phyloP scores from a whole-genome alignment of 37 sponge, comb jelly and placozoan genomes.

The Eunapius fragilis region DNA sequence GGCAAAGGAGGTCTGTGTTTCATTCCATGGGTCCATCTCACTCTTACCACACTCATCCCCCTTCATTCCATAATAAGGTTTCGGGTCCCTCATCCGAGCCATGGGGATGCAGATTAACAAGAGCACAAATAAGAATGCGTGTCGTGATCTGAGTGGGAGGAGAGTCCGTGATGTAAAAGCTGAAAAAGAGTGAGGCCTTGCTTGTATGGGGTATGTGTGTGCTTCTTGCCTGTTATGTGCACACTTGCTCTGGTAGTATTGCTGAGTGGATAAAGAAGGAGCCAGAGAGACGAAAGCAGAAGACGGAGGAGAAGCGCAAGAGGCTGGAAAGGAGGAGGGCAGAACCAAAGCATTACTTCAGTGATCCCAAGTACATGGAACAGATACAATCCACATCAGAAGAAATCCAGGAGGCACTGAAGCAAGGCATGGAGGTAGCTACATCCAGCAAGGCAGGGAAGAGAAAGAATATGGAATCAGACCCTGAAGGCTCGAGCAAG shows the following conservation, averaged over 20 bases:
- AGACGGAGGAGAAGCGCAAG: conserved; percentile 61
- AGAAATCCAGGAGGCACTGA: conserved; percentile 63
- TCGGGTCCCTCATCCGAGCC: conserved; percentile 96
- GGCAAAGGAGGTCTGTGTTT: conserved; percentile 84
- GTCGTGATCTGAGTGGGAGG: conserved; percentile 95
- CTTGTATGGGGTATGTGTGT: neutral
- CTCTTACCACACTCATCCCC: neutral
- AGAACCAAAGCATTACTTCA: conserved; percentile 71
- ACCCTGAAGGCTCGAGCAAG: conserved; percentile 9
- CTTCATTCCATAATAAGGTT: conserved; percentile 61
- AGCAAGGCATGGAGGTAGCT: conserved; percentile 63
- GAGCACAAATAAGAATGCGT: conserved; percentile 89
- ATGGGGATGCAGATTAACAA: conserved; percentile 90
- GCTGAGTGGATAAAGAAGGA: conserved; percentile 78
- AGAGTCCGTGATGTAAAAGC: conserved; percentile 92
- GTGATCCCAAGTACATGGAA: conserved; percentile 70
- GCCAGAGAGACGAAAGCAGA: conserved; percentile 63
- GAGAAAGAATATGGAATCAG: neutral
- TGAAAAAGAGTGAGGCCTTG: conserved; percentile 80
- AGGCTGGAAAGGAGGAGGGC: conserved; percentile 13
- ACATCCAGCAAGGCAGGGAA: neutral
- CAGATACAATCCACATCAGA: conserved; percentile 64
- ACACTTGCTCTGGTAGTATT: conserved; percentile 40
- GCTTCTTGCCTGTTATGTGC: neutral
- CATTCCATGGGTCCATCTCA: neutral